phyloP scores from a whole-genome alignment of 2,888 invertebrate genomes.

The Phalangium opilio region DNA sequence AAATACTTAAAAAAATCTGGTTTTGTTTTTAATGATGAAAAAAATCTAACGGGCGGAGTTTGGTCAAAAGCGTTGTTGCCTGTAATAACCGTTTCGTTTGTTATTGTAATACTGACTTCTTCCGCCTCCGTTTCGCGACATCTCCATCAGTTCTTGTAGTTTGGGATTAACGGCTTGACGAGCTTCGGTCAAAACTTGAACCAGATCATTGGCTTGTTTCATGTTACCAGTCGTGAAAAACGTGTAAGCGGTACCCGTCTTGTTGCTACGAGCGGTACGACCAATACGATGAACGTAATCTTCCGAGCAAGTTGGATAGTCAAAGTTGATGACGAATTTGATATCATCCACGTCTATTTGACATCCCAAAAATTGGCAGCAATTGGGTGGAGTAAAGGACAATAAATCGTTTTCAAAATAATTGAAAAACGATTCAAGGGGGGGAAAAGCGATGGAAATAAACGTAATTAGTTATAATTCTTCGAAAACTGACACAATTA shows the following conservation, averaged over 20 bases:
- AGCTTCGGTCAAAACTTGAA: constrained; percentile 81
- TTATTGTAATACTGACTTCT: constrained; percentile 11
- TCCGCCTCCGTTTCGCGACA: constrained; percentile 13
- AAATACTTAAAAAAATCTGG: too few species aligned
- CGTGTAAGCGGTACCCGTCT: constrained; percentile 87
- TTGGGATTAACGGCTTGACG: constrained; percentile 39
- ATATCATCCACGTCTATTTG: constrained; percentile 70
- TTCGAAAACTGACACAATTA: too few species aligned
- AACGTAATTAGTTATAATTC: too few species aligned
- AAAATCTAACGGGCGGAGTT: too few species aligned
- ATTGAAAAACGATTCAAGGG: too few species aligned
- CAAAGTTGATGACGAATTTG: constrained; percentile 92
- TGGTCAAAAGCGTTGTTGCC: too few species aligned
- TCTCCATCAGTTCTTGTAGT: constrained; percentile 18
- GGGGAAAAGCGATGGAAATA: too few species aligned
- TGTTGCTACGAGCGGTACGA: constrained; percentile 80
- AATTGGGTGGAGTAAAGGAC: constrained; percentile 1
- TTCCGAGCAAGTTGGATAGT: constrained; percentile 93
- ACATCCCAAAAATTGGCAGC: not conserved
- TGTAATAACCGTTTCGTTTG: too few species aligned
- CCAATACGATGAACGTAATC: constrained; percentile 97
- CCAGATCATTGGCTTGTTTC: constrained; percentile 77
- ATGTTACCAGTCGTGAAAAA: constrained; percentile 86
- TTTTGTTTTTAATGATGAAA: too few species aligned
- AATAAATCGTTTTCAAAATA: too few species aligned